phyloP scores from a whole-genome alignment of 2,797 vertebrate species.

The Enteromius thamalakanensis region DNA sequence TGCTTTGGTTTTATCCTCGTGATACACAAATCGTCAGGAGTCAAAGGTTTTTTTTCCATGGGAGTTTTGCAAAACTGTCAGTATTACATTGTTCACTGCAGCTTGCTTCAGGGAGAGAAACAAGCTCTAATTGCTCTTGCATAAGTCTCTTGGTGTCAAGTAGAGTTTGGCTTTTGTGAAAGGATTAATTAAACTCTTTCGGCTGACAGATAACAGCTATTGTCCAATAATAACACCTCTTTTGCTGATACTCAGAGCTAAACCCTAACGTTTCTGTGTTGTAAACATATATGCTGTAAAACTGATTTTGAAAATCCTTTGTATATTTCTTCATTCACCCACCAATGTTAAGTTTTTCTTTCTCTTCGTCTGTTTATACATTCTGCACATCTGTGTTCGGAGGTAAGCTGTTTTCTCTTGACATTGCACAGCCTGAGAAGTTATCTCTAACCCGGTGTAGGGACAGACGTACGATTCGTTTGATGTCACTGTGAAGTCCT shows the following conservation, averaged over 20 bases:
- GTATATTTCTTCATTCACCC: background rate
- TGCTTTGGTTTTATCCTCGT: background rate
- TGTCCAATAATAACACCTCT: slow-evolving; percentile 12
- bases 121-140: slow-evolving; percentile 19
- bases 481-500: slow-evolving; percentile 9
- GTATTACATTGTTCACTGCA: slow-evolving; percentile 18
- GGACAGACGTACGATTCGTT: background rate
- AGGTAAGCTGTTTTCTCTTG: slow-evolving; percentile 1
- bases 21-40: slow-evolving; percentile 3
- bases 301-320: background rate
- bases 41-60: background rate
- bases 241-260: background rate
- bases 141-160: slow-evolving; percentile 38
- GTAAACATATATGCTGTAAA: background rate
- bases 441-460: background rate
- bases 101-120: background rate
- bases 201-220: slow-evolving; percentile 1
- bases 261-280: background rate
- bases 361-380: background rate
- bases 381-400: slow-evolving; percentile 3
- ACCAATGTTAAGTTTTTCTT: background rate
- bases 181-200: slow-evolving; percentile 29
- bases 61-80: background rate
- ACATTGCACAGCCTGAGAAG: slow-evolving; percentile 2
- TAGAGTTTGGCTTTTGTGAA: slow-evolving; percentile 30